phyloP scores from a whole-genome alignment of 2,113 vertebrate species.

The Ciconia maguari region DNA sequence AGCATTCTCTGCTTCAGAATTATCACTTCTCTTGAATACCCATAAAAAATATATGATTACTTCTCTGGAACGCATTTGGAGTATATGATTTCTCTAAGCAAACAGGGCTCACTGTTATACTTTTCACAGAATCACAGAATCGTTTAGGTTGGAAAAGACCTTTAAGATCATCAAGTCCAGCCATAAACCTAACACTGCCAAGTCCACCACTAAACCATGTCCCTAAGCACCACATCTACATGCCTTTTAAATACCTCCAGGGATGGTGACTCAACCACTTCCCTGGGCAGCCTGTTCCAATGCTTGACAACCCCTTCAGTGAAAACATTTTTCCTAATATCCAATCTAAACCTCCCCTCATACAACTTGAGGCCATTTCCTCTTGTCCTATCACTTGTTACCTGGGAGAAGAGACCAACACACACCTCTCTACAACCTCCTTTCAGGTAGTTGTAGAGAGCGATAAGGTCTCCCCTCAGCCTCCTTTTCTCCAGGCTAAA shows the following conservation, averaged over 20 bases:
- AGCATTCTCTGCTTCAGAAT: neutral
- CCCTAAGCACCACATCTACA: neutral
- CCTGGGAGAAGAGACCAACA: no score
- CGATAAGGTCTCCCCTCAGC: no score
- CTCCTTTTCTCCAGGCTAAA: no score
- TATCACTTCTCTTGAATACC: neutral
- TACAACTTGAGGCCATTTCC: no score
- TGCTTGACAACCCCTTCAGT: neutral
- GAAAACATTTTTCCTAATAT: neutral
- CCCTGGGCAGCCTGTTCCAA: neutral
- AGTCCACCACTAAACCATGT: neutral
- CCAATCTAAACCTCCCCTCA: no score
- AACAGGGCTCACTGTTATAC: neutral
- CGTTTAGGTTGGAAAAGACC: neutral
- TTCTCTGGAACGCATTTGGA: neutral
- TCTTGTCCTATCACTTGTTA: no score
- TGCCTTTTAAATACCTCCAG: neutral
- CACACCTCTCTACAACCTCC: no score
- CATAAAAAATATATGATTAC: neutral
- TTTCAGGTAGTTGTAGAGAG: no score
- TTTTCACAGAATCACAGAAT: neutral
- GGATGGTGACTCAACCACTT: neutral
- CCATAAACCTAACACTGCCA: neutral
- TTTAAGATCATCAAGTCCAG: neutral
- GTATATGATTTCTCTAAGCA: neutral